Evolutionary conservation across 2,888 invertebrate genomes (phyloP).

Genomic region (Neria commutata): DNA sequence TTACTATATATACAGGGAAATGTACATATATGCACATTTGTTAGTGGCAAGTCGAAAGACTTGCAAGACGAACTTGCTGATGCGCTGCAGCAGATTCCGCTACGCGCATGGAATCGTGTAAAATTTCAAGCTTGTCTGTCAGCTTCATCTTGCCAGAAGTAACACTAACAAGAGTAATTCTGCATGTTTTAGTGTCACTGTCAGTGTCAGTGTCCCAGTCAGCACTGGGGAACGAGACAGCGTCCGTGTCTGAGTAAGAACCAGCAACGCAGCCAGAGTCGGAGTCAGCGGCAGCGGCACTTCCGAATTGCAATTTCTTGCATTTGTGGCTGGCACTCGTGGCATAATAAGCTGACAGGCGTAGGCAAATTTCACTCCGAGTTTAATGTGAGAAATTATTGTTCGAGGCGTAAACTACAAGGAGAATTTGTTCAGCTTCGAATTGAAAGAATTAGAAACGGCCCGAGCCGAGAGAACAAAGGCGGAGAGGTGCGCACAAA

Average conservation of each 20-base stretch:
- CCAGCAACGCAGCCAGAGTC: too few relatives aligned
- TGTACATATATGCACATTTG: too few relatives aligned
- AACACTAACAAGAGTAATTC: conserved; percentile 58
- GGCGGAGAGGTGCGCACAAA: background rate
- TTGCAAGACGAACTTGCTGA: too few relatives aligned
- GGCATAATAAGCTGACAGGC: conserved; percentile 50
- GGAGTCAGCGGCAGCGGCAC: conserved; percentile 18
- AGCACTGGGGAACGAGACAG: too few relatives aligned
- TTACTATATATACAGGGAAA: too few relatives aligned
- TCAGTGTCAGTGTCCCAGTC: too few relatives aligned
- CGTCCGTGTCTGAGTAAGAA: too few relatives aligned
- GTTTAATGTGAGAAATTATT: conserved; percentile 27
- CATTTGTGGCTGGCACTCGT: conserved; percentile 12
- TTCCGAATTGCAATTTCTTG: conserved; percentile 32
- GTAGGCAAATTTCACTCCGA: conserved; percentile 47
- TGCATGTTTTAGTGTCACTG: conserved; percentile 49
- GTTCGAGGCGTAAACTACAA: conserved; percentile 28
- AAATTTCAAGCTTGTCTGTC: conserved; percentile 14
- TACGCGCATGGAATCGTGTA: too few relatives aligned
- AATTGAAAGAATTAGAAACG: conserved; percentile 27
- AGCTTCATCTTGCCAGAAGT: conserved; percentile 39
- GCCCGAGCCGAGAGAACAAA: background rate
- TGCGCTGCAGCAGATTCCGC: too few relatives aligned
- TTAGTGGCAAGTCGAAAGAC: too few relatives aligned
- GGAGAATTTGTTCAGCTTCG: conserved; percentile 27